phyloP scores from a whole-genome alignment of 1,140 invertebrate species.

The Pollicipes pollicipes region DNA sequence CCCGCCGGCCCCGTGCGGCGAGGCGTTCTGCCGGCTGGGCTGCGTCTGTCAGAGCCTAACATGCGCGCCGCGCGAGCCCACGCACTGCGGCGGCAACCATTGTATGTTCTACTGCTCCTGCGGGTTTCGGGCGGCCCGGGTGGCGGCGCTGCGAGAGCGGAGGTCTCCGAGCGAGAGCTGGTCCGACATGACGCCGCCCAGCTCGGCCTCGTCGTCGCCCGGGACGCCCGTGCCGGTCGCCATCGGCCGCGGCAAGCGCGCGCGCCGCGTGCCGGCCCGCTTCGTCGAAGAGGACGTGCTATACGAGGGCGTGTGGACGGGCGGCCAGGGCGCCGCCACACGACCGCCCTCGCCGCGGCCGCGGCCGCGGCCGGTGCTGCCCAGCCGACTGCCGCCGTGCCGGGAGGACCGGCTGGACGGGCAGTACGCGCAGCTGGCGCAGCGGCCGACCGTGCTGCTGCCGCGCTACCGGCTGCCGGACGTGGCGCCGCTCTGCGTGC shows the following conservation, averaged over 20 bases:
- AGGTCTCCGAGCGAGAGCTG: neutral
- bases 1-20: neutral
- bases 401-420: neutral
- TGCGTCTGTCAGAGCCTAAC: neutral
- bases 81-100: neutral
- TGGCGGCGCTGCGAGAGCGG: neutral
- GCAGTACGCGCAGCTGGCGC: neutral
- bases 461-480: neutral
- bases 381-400: neutral
- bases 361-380: neutral
- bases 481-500: neutral
- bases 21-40: neutral
- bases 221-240: neutral
- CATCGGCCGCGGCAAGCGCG: neutral
- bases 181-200: neutral
- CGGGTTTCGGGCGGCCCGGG: neutral
- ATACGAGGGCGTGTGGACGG: neutral
- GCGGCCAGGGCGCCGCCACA: neutral
- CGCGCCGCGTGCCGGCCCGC: too few relatives aligned
- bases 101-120: neutral
- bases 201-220: neutral
- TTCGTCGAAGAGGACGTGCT: neutral
- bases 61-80: neutral
- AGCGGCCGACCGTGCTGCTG: neutral
- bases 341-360: too few relatives aligned